Percentiles rank a stretch among this genome's conserved stretches.
phyloP scores from a whole-genome alignment of 2,113 vertebrate genomes.

The Garra rufa region DNA sequence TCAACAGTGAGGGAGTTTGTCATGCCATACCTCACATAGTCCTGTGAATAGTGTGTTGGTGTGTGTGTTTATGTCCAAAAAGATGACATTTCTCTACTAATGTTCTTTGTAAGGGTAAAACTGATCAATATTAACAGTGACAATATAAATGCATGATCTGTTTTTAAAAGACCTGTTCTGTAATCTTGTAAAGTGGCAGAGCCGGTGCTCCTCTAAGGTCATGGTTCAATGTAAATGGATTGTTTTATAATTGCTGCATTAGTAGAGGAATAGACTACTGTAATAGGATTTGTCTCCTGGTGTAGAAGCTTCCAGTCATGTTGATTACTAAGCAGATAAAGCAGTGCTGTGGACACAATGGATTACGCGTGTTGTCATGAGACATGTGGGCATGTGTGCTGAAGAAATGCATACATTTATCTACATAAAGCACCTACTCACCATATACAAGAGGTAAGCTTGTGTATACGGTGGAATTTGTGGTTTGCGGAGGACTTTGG shows the following conservation, averaged over 20 bases:
- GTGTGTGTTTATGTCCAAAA: constrained; percentile 5
- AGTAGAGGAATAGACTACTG: constrained; percentile 17
- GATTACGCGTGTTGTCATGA: constrained; percentile 24
- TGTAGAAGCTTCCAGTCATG: constrained; percentile 35
- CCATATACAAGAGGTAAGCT: not conserved
- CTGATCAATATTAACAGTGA: not conserved
- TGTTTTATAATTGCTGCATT: constrained; percentile 40
- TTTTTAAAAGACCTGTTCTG: not conserved
- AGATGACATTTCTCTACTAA: not conserved
- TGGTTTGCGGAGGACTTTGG: not conserved
- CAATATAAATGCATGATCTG: not conserved
- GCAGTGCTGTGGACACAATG: not conserved
- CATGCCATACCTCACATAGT: constrained; percentile 36
- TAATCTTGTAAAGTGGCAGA: constrained; percentile 36
- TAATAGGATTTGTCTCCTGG: constrained; percentile 44
- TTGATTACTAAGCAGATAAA: constrained; percentile 39
- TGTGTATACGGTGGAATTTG: not conserved
- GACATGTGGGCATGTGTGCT: not conserved
- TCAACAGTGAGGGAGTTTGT: constrained; percentile 25
- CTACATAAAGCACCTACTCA: not conserved
- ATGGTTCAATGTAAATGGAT: constrained; percentile 44
- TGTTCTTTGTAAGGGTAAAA: not conserved
- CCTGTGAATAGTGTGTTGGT: constrained; percentile 17
- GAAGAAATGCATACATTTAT: not conserved
- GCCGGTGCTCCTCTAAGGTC: constrained; percentile 15